These are phyloP conservation scores for Ephialtes manifestator DNA, from an alignment of 2,888 invertebrate genomes.

Conservation along the genomic window DNA sequence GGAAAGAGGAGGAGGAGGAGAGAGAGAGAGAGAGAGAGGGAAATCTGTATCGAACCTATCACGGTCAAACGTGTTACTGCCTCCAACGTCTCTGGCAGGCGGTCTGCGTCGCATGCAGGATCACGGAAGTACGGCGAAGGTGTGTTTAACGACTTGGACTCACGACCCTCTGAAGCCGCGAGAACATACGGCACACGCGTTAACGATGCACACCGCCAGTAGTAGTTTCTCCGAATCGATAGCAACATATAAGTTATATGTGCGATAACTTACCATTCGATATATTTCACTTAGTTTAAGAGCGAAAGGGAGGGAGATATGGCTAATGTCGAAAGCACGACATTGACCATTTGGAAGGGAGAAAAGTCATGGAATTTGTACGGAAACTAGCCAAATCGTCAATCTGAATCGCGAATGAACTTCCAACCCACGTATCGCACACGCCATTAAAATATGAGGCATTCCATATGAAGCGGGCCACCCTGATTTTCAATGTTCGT, in stretches of 20 bases:
- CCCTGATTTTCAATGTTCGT: too few species aligned
- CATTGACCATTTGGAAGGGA: slow-evolving; percentile 4
- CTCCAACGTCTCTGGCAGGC: slow-evolving; percentile 17
- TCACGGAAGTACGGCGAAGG: slow-evolving; percentile 50
- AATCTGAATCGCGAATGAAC: slow-evolving; percentile 72
- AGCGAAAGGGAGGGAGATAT: slow-evolving; percentile 32
- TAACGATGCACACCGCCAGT: slow-evolving; percentile 23
- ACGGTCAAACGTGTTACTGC: slow-evolving; percentile 28
- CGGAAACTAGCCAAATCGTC: slow-evolving; percentile 45
- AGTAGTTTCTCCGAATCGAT: slow-evolving; percentile 46
- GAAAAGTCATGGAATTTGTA: slow-evolving; percentile 45
- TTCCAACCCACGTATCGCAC: slow-evolving; percentile 7
- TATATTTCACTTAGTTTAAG: slow-evolving; percentile 53
- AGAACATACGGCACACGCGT: slow-evolving; percentile 50
- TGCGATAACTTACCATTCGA: slow-evolving; percentile 59
- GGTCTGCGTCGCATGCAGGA: slow-evolving; percentile 39
- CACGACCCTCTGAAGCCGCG: slow-evolving; percentile 25
- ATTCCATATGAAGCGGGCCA: too few species aligned
- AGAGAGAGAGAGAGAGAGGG: neutral
- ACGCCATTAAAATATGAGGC: slow-evolving; percentile 24
- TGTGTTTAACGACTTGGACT: slow-evolving; percentile 62
- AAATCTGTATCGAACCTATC: slow-evolving; percentile 7
- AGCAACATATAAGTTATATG: slow-evolving; percentile 26
- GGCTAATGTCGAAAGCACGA: slow-evolving; percentile 51
- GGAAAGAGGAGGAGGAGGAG: too few species aligned